Conservation (phyloP, 1,140 invertebrate species). For the Eueides isabella region DNA sequence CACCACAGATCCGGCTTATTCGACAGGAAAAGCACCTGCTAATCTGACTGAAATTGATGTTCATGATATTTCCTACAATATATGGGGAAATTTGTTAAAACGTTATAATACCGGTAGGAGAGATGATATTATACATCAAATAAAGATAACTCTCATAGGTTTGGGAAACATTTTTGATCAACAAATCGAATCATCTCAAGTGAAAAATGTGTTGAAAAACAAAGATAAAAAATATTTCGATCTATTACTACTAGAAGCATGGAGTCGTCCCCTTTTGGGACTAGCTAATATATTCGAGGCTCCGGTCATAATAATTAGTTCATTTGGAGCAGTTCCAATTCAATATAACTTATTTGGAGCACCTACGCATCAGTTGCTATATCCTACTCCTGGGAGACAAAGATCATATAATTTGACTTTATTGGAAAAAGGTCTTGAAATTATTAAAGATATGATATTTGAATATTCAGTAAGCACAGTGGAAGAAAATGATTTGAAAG, state of each 20-base stretch:
- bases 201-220: constrained; percentile 50
- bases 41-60: constrained; percentile 44
- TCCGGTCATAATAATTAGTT: constrained; percentile 68
- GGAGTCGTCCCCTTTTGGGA: constrained; percentile 43
- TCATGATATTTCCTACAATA: constrained; percentile 43
- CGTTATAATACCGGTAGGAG: constrained; percentile 14
- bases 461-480: constrained; percentile 12
- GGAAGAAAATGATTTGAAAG: constrained; percentile 47
- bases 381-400: constrained; percentile 64
- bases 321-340: constrained; percentile 44
- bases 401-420: constrained; percentile 50
- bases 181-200: constrained; percentile 52
- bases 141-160: constrained; percentile 34
- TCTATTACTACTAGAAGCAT: constrained; percentile 57
- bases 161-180: constrained; percentile 44
- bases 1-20: constrained; percentile 47
- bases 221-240: constrained; percentile 56
- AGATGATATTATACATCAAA: constrained; percentile 28
- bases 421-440: constrained; percentile 53
- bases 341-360: constrained; percentile 68
- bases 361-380: constrained; percentile 72
- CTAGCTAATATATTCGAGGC: constrained; percentile 66
- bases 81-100: constrained; percentile 41
- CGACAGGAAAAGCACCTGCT: constrained; percentile 47
- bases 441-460: constrained; percentile 42